Base-by-base conservation (phyloP, 1,140 invertebrate genomes). In the Leucophenga varia region DNA sequence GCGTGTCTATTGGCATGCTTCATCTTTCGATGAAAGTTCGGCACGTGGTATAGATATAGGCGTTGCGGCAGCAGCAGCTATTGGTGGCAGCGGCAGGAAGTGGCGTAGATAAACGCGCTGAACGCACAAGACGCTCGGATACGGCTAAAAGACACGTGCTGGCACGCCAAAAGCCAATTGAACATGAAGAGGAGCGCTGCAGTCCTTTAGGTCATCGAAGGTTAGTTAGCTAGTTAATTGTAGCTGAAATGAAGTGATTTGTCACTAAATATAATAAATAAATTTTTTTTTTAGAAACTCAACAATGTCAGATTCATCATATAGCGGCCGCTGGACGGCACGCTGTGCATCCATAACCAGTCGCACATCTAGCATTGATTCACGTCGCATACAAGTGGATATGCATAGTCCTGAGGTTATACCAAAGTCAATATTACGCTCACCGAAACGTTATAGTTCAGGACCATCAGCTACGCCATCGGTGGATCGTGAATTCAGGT, bases 101-200 rank as follows among this genome's bases (percentile, higher is more conserved):
- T 78, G 32, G 55, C 16, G 47, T 48, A 1, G 63, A 67, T 21
- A 67, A 68, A 31, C 64, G 63, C 3, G 60, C 49, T 1, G 71
- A 74, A 36, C 61, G 74, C 25, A 77, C 75, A 10, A 74, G 68
- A 35, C 65, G 79, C 20, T 85, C 83, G 2, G 84, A 85, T 42
- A 88, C 87, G 22, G 84, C 86, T 9, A 81, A 84, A 19, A 77
- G 88, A 13, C 88, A 89, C 63, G 84, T 88, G 25, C 76, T 91
- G n/a, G 77, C 83, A 4, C 75, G 89, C 12, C 89, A 91, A 61
- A 81, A 83, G 40, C 85, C 85, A 43, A 83, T 91, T 13, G 82
- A 84, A 6, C 83, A 85, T 47, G 84, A 86, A 47, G 82, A 82
- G 20, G 53, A 55, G 12, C 44, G 54, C 1, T 56, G 43, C 38